Percentiles rank a stretch among this genome's conserved stretches.
Conservation (phyloP, 1,140 invertebrate genomes). For the Leptonema lineaticorne region DNA sequence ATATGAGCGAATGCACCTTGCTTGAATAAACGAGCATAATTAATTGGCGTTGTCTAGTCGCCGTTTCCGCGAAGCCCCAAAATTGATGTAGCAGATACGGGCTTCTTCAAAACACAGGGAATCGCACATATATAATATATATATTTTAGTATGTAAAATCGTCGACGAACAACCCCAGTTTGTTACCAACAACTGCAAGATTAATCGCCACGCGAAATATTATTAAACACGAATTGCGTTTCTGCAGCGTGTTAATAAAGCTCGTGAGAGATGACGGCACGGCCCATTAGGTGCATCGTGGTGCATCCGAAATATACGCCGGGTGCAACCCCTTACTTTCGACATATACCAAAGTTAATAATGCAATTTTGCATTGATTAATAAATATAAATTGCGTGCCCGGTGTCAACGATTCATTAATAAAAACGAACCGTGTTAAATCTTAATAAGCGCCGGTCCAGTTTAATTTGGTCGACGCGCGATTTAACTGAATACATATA, state of each 20-base stretch:
- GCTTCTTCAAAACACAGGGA: constrained; percentile 5
- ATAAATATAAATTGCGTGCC: constrained; percentile 3
- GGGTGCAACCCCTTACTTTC: constrained; percentile 10
- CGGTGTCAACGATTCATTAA: not conserved
- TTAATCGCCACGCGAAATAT: constrained; percentile 37
- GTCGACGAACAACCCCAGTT: constrained; percentile 19
- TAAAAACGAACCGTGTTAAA: not conserved
- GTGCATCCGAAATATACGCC: not conserved
- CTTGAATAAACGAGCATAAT: constrained; percentile 7
- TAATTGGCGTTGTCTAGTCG: constrained; percentile 10
- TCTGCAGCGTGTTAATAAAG: constrained; percentile 36
- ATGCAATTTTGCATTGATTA: constrained; percentile 10
- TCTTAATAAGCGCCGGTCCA: not conserved
- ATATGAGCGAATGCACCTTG: not conserved
- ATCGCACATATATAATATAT: constrained; percentile 38
- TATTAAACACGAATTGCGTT: constrained; percentile 31
- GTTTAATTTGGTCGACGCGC: not conserved
- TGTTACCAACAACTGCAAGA: constrained; percentile 32
- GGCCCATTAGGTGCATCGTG: constrained; percentile 18
- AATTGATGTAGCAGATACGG: constrained; percentile 3
- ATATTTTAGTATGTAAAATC: constrained; percentile 40
- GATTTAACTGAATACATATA: not conserved
- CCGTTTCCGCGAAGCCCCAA: not conserved
- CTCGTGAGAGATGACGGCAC: constrained; percentile 31
- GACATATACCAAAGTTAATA: not conserved